Percentiles rank a stretch among this genome's conserved stretches.
Evolutionary conservation across 2,797 vertebrate genomes (phyloP).

Genomic region (Muscicapa comitata): DNA sequence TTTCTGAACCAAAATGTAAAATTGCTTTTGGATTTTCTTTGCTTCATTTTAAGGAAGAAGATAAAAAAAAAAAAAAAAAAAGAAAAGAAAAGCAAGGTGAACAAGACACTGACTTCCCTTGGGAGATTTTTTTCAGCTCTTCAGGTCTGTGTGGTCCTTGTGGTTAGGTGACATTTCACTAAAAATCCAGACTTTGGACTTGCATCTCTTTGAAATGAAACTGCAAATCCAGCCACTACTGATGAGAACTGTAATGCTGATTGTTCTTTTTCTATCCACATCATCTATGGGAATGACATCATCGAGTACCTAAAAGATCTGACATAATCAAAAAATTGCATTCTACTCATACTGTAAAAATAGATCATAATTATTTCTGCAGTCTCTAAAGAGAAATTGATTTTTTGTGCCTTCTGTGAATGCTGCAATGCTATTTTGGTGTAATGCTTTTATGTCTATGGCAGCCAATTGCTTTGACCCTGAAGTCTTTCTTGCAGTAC

Average conservation of each 20-base stretch:
- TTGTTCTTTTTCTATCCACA: background rate
- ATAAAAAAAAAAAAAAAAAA: background rate
- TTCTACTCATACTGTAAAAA: conserved; percentile 6
- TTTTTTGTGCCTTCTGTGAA: conserved; percentile 19
- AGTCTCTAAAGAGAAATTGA: conserved; percentile 17
- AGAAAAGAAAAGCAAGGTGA: background rate
- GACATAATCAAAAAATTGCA: background rate
- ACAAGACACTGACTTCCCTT: background rate
- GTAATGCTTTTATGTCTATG: conserved; percentile 15
- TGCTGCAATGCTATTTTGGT: conserved; percentile 38
- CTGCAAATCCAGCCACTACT: background rate
- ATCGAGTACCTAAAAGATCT: background rate
- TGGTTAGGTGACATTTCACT: background rate
- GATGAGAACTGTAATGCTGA: background rate
- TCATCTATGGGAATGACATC: background rate
- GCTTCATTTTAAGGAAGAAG: background rate
- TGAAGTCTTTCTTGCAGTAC: conserved; percentile 30
- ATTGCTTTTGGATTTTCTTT: background rate
- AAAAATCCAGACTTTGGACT: background rate
- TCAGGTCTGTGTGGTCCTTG: background rate
- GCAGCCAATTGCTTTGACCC: conserved; percentile 52
- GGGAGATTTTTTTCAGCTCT: background rate
- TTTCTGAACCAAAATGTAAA: background rate
- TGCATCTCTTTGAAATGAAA: background rate
- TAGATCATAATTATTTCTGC: conserved; percentile 13